Conservation (phyloP, 2,113 vertebrate species). For the Camelus bactrianus region DNA sequence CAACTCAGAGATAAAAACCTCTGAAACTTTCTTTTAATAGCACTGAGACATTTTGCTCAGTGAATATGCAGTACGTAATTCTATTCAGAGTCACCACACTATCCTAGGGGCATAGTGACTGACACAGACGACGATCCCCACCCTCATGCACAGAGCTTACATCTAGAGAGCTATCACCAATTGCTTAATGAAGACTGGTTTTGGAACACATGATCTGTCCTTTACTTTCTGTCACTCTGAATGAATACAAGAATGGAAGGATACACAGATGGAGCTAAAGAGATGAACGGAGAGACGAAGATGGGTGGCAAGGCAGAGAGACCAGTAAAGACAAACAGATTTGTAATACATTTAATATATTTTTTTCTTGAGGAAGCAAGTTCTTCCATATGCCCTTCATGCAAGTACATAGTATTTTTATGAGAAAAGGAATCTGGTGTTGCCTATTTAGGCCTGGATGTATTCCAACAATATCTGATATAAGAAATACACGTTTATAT, state of each 20-base stretch:
- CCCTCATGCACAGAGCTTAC: background rate
- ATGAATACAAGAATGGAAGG: background rate
- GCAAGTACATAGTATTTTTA: background rate
- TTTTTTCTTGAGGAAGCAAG: background rate
- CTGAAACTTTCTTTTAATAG: background rate
- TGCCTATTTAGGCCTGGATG: background rate
- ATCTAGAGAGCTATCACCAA: background rate
- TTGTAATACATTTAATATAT: background rate
- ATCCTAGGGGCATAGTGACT: background rate
- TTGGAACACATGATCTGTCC: background rate
- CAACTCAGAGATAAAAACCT: background rate
- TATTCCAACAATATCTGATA: background rate
- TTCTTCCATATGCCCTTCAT: background rate
- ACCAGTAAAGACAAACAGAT: background rate
- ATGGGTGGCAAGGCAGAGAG: background rate
- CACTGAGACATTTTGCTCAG: background rate
- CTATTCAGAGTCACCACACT: background rate
- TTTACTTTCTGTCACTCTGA: background rate
- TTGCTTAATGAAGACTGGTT: background rate
- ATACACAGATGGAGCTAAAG: background rate
- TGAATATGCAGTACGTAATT: background rate
- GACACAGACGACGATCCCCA: background rate
- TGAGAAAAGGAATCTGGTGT: background rate
- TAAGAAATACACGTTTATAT: background rate
- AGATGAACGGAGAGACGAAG: background rate